Percentiles rank a stretch among this genome's conserved stretches.
Conservation (phyloP, 2,797 vertebrate genomes). For the Pelobates cultripes region DNA sequence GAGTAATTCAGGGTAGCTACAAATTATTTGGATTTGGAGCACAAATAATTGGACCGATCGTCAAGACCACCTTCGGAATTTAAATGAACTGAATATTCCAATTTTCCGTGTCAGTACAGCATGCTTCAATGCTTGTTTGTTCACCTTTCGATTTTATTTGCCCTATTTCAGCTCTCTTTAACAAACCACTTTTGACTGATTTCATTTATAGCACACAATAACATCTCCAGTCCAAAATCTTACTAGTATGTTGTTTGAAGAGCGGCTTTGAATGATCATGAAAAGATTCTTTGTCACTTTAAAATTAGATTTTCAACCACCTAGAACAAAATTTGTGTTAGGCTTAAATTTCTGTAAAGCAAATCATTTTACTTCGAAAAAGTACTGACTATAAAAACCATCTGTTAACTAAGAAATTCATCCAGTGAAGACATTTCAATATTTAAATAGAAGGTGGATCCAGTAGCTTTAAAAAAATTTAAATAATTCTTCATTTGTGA, state of each 20-base stretch:
- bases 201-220: slow-evolving; percentile 52
- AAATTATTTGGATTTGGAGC: no score
- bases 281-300: slow-evolving; percentile 45
- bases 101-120: no score
- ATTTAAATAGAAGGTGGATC: slow-evolving; percentile 14
- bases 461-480: slow-evolving; percentile 11
- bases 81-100: no score
- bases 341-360: slow-evolving; percentile 17
- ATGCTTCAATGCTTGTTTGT: neutral
- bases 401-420: slow-evolving; percentile 1
- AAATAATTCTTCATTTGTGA: slow-evolving; percentile 36
- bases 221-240: slow-evolving; percentile 48
- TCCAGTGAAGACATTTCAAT: neutral
- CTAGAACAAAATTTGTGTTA: slow-evolving; percentile 31
- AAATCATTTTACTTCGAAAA: slow-evolving; percentile 2
- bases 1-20: no score
- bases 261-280: slow-evolving; percentile 40
- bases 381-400: slow-evolving; percentile 18
- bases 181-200: slow-evolving; percentile 13
- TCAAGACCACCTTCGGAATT: no score
- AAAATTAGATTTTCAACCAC: slow-evolving; percentile 47
- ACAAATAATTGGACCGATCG: no score
- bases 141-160: neutral
- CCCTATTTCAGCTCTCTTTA: no score
- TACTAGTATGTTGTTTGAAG: slow-evolving; percentile 47